Evolutionary conservation across 1,140 invertebrate species (phyloP), one percentile per base, ranked within the genome.

Genomic region (Camponotus vicinus): DNA sequence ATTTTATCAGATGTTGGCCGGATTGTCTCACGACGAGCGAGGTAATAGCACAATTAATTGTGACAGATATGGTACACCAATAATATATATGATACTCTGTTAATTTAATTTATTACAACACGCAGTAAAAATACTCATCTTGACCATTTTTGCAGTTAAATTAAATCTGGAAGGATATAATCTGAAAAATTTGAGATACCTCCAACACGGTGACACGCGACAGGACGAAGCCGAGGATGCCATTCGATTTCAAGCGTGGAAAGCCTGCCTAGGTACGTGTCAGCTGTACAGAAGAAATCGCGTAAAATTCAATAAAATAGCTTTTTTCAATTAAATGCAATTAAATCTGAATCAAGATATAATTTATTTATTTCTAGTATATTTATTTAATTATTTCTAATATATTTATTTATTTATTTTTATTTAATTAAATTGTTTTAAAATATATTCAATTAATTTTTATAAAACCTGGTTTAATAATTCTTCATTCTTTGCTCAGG

Each of bases 1-100:
- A 93, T 99, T 99, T 95, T 99, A 99, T 95, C 98, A 99, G 95
- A 98, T 99, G 97, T 95, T 99, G 37, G 98, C 98, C 18, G 98
- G 98, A 4, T 96, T 99, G 1, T 97, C 97, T 15, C 94, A 97
- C 66, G 98, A 99, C 89, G 98, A 99, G 95, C 96, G 98, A 96
- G 96, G 97, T 97, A 86, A 77, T 45, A 18, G 15, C 49, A 18
- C 7, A 67, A 40, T 73, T 45, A 57, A 75, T 61, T 73, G 18
- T 15, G 37, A 82, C n/a, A 57, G 59, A 55, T 55, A 37, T 9
- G 34, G 15, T 55, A n/a, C 27, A 27, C 27, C 27, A 27, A 27
- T 49, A 49, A 49, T 49, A 49, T 49, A 49, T 4, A 13, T 49
- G 11, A 49, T 49, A 52, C 0, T 3, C 5, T 52, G 15, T 52